Evolutionary conservation across 2,113 vertebrate species (phyloP), one percentile per base, ranked within the genome.

Genomic region (Paedocypris sp.): DNA sequence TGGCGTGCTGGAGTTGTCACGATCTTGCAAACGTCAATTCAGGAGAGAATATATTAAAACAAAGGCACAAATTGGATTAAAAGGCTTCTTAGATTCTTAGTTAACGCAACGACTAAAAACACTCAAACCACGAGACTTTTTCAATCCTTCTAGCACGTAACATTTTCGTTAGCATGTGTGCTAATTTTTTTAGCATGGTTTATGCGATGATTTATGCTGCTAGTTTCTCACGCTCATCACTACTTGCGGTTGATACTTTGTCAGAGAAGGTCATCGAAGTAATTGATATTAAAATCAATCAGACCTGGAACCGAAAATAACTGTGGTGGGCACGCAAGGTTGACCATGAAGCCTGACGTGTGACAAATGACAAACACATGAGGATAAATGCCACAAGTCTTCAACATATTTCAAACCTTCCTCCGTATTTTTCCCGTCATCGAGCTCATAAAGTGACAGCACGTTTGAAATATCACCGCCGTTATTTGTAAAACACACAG

Each of bases 341-440:
- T 65, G 70, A 75, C 79, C 73, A 79, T 83, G 66, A 77, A 67
- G 49, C 25, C 56, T 66, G 58, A 70, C 69, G 59, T 46, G 58
- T 54, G 43, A 58, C 28, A 52, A 66, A 29, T 25, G 9, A 43
- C 9, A 29, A 43, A 20, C 23, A 29, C 19, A 22, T 16, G 16
- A 28, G n/a, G n/a, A n/a, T n/a, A n/a, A n/a, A n/a, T n/a, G n/a
- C n/a, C n/a, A n/a, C n/a, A n/a, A n/a, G n/a, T n/a, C n/a, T n/a
- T 4, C 9, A 11, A 9, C 32, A 25, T 1, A 25, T 18, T 12
- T 26, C 13, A 15, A 11, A 12, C 50, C 22, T 36, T 26, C 15
- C 8, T 41, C 41, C 15, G 13, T 15, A 5, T 8, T 22, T 20
- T 9, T 13, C 23, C 4, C 8, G 29, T 51, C 3, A 5, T 4